phyloP scores from a whole-genome alignment of 2,888 invertebrate genomes.

The Microplitis manilae region DNA sequence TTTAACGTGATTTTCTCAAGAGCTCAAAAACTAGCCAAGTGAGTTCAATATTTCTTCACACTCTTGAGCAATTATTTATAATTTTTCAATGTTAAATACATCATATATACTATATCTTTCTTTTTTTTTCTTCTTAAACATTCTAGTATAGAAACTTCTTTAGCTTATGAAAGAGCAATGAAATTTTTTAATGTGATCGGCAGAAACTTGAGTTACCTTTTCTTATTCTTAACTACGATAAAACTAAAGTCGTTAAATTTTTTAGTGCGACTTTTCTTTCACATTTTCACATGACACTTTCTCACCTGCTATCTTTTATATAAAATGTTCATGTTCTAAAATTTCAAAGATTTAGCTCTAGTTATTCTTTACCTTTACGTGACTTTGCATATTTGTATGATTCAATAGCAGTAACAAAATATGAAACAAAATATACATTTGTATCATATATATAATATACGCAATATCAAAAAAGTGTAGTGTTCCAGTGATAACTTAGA shows the following conservation, averaged over 20 bases:
- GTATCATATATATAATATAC: not conserved
- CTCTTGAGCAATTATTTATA: constrained; percentile 2
- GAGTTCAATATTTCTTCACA: not conserved
- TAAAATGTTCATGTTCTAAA: not conserved
- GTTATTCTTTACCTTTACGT: constrained; percentile 4
- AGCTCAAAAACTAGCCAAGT: not conserved
- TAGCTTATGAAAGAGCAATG: not conserved
- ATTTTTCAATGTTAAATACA: not conserved
- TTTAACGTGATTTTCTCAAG: not conserved
- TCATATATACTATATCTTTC: not conserved
- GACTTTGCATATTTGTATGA: constrained; percentile 8
- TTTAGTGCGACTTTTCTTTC: constrained; percentile 2
- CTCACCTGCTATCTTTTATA: not conserved
- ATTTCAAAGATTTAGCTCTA: constrained; percentile 22
- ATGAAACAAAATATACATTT: not conserved
- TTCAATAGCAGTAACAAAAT: constrained; percentile 11
- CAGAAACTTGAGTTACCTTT: not conserved
- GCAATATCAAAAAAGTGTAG: not conserved
- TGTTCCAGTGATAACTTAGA: not conserved
- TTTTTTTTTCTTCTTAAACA: not conserved
- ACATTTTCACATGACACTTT: constrained; percentile 21
- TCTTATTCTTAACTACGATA: not conserved
- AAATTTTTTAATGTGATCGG: not conserved
- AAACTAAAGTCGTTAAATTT: constrained; percentile 17
- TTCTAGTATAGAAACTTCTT: not conserved